A percentile compares a stretch with the other conserved stretches of the same genome.
Conservation (phyloP, 2,797 vertebrate species). For the Micropoecilia bifurca region DNA sequence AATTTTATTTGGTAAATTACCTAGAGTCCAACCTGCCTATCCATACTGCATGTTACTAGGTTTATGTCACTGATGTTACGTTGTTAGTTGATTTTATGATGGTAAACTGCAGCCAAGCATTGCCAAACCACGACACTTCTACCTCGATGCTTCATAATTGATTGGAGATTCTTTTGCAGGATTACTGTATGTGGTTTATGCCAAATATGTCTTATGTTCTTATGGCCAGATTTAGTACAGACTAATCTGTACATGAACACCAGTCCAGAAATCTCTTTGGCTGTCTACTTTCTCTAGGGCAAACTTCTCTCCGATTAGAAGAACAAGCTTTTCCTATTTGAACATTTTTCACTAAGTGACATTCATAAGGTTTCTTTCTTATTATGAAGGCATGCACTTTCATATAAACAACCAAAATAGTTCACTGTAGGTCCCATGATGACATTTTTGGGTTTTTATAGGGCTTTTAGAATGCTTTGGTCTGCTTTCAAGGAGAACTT, state of each 20-base stretch:
- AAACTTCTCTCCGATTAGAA: background rate
- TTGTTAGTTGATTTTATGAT: background rate
- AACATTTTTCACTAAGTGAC: background rate
- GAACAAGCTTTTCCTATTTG: background rate
- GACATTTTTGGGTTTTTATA: background rate
- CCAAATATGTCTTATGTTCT: background rate
- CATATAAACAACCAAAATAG: background rate
- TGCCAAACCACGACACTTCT: background rate
- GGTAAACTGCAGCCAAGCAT: background rate
- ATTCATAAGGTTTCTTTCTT: background rate
- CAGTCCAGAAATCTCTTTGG: background rate
- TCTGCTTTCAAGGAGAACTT: background rate
- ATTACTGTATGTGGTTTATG: background rate
- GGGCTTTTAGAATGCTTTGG: background rate
- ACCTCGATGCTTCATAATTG: background rate
- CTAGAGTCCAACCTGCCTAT: background rate
- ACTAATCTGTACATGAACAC: background rate
- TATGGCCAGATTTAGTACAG: background rate
- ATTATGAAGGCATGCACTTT: background rate
- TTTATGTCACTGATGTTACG: background rate
- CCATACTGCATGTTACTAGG: background rate
- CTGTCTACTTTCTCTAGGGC: background rate
- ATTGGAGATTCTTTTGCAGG: background rate
- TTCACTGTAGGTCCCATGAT: background rate
- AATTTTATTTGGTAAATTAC: background rate